Evolutionary conservation across 2,797 vertebrate genomes (phyloP).

Genomic region (Anableps anableps): DNA sequence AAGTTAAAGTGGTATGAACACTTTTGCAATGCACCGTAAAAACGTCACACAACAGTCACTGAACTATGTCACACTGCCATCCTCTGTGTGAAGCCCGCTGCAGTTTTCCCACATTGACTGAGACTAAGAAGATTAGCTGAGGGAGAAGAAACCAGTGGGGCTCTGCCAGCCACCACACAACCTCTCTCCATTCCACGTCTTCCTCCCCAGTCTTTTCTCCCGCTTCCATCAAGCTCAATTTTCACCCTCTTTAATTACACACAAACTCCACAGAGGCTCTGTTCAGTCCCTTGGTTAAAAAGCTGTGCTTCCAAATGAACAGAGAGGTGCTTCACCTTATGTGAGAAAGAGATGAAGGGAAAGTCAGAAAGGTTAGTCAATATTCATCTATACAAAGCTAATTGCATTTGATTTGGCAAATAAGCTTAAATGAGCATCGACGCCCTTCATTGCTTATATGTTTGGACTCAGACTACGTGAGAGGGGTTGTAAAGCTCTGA

Average conservation of each 20-base stretch:
- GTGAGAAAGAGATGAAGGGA: slow-evolving; percentile 36
- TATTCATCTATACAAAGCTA: slow-evolving; percentile 55
- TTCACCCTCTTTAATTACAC: slow-evolving; percentile 56
- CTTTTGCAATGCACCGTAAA: background rate
- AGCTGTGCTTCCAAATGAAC: slow-evolving; percentile 50
- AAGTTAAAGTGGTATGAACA: background rate
- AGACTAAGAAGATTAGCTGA: slow-evolving; percentile 61
- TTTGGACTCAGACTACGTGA: slow-evolving; percentile 23
- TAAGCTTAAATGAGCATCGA: slow-evolving; percentile 22
- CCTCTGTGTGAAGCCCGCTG: slow-evolving; percentile 36
- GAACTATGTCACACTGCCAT: slow-evolving; percentile 20
- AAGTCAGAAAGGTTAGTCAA: slow-evolving; percentile 44
- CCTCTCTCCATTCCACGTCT: slow-evolving; percentile 46
- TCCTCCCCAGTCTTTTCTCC: slow-evolving; percentile 43
- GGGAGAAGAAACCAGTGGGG: slow-evolving; percentile 49
- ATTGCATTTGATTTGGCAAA: slow-evolving; percentile 63
- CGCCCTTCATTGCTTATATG: slow-evolving; percentile 19
- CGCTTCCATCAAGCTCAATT: slow-evolving; percentile 43
- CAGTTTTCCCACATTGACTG: slow-evolving; percentile 56
- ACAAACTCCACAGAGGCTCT: slow-evolving; percentile 26
- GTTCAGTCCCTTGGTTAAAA: slow-evolving; percentile 27
- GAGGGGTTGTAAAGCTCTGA: background rate
- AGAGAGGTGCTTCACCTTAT: slow-evolving; percentile 33
- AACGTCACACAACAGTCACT: slow-evolving; percentile 19
- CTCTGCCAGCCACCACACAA: slow-evolving; percentile 55